Base-by-base conservation (phyloP, 2,113 vertebrate genomes). In the Herpetotheres cachinnans region DNA sequence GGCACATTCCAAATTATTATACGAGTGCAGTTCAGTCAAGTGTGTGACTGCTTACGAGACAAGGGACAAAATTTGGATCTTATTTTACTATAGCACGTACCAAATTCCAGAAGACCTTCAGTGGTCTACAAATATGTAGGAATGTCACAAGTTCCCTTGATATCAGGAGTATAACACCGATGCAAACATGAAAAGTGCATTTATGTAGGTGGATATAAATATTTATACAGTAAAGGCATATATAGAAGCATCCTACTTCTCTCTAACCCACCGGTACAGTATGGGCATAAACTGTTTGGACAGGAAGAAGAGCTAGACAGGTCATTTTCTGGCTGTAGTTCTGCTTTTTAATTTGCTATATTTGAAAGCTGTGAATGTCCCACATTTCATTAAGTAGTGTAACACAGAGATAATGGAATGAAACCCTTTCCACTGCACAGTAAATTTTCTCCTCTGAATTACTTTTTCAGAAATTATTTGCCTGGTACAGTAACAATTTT, bases 391-490 rank as follows among this genome's bases (percentile, higher is more conserved):
- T 87, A 70, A 62, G 10, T 34, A 46, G 47, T 3, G 2, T 36
- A 74, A 78, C 5, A 63, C 16, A 70, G 52, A 82, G 20, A 79
- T 52, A 87, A 66, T 2, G 0, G 4, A 90, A 88, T n/a, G 1
- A 89, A 72, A 80, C 21, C 18, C 20, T 29, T 92, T 59, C 34
- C 54, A 25, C 40, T 27, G 27, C 44, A 82, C 13, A 56, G n/a
- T 24, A 21, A 25, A 38, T 61, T 61, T 89, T 76, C 32, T 52
- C 9, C 21, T 71, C 47, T 72, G 56, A 61, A 58, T 72, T 84
- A 27, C 40, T 82, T 84, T 59, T 71, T 50, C 55, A 90, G 59
- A 71, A 87, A 84, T 77, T 20, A 66, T 42, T 94, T 89, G 29
- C 27, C 32, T 4, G 1, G 15, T 40, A n/a, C 4, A 89, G 42